These are phyloP conservation scores for Andrena fulva DNA, from an alignment of 2,888 invertebrate genomes.

Conservation along the genomic window DNA sequence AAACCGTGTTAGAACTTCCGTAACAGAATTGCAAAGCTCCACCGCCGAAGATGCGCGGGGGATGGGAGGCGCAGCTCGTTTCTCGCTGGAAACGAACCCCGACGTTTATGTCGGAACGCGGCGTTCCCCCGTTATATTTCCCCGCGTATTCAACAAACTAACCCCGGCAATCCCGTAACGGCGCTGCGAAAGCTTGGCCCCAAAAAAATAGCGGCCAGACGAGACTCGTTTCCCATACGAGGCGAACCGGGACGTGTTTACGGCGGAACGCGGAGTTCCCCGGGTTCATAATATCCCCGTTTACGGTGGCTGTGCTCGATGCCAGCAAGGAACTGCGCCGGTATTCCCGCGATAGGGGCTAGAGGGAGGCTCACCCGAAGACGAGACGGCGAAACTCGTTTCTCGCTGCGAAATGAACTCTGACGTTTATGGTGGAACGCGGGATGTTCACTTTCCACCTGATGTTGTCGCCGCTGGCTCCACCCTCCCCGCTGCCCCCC, in stretches of 20 bases:
- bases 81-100: neutral
- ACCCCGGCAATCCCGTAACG: neutral
- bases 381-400: constrained; percentile 44
- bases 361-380: constrained; percentile 7
- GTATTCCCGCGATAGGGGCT: neutral
- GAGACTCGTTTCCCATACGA: constrained; percentile 7
- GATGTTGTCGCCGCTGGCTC: constrained; percentile 34
- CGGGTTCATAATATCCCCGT: constrained; percentile 21
- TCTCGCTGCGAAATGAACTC: constrained; percentile 48
- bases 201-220: neutral
- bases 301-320: constrained; percentile 13
- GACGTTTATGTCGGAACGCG: constrained; percentile 8
- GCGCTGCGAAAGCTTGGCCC: neutral
- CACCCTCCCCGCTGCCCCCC: neutral
- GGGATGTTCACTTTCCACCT: constrained; percentile 18
- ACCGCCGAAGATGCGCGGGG: constrained; percentile 2
- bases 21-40: constrained; percentile 9
- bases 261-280: constrained; percentile 2
- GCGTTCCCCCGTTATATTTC: neutral
- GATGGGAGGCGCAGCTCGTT: neutral
- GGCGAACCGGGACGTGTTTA: constrained; percentile 15
- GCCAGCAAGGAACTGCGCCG: constrained; percentile 23
- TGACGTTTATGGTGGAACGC: constrained; percentile 48
- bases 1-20: constrained; percentile 7
- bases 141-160: neutral